These are phyloP conservation scores for Halictus quadricinctus DNA, from an alignment of 2,888 invertebrate genomes.

Conservation along the genomic window DNA sequence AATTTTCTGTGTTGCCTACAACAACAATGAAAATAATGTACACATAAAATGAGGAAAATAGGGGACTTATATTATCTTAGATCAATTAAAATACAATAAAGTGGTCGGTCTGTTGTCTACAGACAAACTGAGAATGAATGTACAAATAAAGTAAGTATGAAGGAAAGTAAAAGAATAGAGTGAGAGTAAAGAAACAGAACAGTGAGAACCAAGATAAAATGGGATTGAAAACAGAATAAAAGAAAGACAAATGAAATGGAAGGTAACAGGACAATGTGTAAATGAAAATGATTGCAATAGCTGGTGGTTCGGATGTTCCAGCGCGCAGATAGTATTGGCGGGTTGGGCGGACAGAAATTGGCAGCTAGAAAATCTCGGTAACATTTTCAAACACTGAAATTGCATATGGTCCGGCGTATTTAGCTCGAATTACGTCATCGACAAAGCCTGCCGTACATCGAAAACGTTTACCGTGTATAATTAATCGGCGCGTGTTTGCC, in stretches of 20 bases:
- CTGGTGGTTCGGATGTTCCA: background rate
- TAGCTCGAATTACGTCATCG: slow-evolving; percentile 25
- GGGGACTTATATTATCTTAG: too few species aligned
- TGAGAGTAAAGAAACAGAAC: too few species aligned
- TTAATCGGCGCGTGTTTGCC: slow-evolving; percentile 8
- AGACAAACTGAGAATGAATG: too few species aligned
- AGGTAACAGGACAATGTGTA: background rate
- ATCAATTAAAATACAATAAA: too few species aligned
- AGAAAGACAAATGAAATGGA: background rate
- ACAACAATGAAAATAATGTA: too few species aligned
- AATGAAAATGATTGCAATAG: background rate
- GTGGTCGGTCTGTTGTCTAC: too few species aligned
- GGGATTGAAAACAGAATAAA: background rate
- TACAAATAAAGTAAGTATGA: too few species aligned
- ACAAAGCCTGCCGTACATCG: slow-evolving; percentile 3
- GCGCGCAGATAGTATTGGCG: background rate
- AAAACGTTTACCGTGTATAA: slow-evolving; percentile 35
- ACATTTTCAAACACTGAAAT: slow-evolving; percentile 12
- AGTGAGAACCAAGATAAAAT: background rate
- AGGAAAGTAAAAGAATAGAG: too few species aligned
- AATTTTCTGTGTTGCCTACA: too few species aligned
- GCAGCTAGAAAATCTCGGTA: background rate
- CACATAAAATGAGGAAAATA: too few species aligned
- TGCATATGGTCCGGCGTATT: slow-evolving; percentile 22
- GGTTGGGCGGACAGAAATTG: background rate